Percentiles rank a stretch among this genome's conserved stretches.
phyloP scores from a whole-genome alignment of 2,797 vertebrate genomes.

The Sphenopsis melanotis region DNA sequence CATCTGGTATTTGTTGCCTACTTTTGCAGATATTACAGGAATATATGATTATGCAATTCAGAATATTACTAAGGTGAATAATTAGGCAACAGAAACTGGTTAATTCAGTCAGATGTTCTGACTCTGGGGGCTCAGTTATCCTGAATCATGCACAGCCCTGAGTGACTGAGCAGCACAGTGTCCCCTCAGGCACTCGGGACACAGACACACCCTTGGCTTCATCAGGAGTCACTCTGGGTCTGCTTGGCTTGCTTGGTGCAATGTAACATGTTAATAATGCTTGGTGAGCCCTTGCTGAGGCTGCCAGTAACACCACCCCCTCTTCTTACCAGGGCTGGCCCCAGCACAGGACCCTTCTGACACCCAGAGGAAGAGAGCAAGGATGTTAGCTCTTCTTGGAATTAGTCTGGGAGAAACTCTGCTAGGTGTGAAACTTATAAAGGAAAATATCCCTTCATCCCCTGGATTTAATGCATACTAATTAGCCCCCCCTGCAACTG shows the following conservation, averaged over 20 bases:
- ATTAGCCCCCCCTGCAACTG: fast-evolving
- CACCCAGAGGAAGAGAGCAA: background rate
- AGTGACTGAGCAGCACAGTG: fast-evolving
- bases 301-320: fast-evolving
- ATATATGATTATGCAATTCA: background rate
- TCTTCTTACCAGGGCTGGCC: background rate
- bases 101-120: background rate
- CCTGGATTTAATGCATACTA: background rate
- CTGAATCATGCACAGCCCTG: background rate
- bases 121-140: background rate
- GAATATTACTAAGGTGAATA: background rate
- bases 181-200: background rate
- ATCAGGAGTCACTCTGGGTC: background rate
- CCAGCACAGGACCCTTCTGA: background rate
- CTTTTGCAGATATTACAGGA: background rate
- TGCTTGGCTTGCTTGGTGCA: background rate
- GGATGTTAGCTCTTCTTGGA: background rate
- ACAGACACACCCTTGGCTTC: background rate
- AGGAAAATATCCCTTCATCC: background rate
- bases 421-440: background rate
- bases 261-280: fast-evolving
- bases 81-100: background rate
- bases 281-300: background rate
- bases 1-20: background rate
- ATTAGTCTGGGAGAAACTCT: background rate